Percentiles rank a stretch among this genome's conserved stretches.
Conservation (phyloP, 2,113 vertebrate species). For the Hippocampus comes region DNA sequence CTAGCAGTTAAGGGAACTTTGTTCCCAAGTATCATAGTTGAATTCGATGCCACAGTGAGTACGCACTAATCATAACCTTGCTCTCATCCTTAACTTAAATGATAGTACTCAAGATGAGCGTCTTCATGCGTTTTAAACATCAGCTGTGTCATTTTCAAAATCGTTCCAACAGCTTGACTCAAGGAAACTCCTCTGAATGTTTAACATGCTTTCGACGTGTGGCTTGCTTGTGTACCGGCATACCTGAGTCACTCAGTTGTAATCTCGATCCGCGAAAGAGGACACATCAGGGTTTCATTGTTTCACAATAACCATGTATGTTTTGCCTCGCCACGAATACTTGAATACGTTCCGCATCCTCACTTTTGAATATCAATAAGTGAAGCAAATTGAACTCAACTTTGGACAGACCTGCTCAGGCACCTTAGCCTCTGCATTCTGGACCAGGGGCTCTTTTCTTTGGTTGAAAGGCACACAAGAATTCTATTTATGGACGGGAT, state of each 20-base stretch:
- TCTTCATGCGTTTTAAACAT: no score
- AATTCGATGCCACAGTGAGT: no score
- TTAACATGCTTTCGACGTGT: neutral
- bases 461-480: neutral
- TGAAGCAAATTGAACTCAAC: neutral
- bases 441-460: neutral
- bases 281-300: slow-evolving; percentile 9
- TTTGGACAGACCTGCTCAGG: neutral
- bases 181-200: no score
- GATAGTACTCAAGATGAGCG: no score
- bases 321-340: slow-evolving; percentile 3
- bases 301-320: slow-evolving; percentile 26
- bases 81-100: no score
- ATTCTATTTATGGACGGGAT: slow-evolving; percentile 4
- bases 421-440: neutral
- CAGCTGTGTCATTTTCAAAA: no score
- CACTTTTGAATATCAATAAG: slow-evolving; percentile 1
- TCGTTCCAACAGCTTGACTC: no score
- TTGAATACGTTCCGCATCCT: neutral
- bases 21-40: no score
- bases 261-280: slow-evolving; percentile 20
- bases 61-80: no score
- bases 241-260: slow-evolving; percentile 9
- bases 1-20: no score
- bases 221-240: neutral